Evolutionary conservation across 2,113 vertebrate genomes (phyloP), one percentile per base, ranked within the genome.

Genomic region (Orycteropus afer): DNA sequence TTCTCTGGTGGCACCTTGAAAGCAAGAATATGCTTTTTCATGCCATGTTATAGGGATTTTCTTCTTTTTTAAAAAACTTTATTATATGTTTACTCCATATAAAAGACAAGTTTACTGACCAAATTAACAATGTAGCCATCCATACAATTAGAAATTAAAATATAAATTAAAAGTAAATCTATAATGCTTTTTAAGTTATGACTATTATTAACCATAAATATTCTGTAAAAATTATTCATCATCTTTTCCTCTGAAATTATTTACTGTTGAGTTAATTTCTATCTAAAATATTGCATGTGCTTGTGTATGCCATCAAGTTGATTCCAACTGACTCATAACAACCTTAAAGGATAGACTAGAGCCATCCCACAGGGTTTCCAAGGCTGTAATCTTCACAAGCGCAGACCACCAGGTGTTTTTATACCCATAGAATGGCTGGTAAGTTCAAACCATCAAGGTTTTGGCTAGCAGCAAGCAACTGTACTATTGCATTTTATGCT

Each of bases 111-210:
- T 63, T 42, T 73, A 53, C n/a, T 67, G 65, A 61, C 18, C 34
- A 51, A 57, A 8, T 63, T 73, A 83, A 82, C 73, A 82, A 73
- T 22, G 15, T 59, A 82, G 42, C n/a, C n/a, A 73, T 13, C 20
- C 29, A 45, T 18, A 59, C 40, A 74, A 14, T 34, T 74, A 57
- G 34, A 74, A 59, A 74, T 23, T 74, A 45, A 86, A 86, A 74
- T 57, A 27, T 57, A 86, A 37, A 73, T 73, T 42, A 90, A 90
- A 90, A 53, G n/a, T 34, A 90, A 90, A 73, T 82, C 15, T 63
- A 8, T 51, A 14, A 18, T 74, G 74, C 55, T 80, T 80, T 87
- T 80, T 55, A 71, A 37, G 32, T 73, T 7, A 57, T 73, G 4
- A 61, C 20, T 61, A 18, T 51, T 49, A n/a, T 27, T 69, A 51